A percentile compares a stretch with the other conserved stretches of the same genome.
Conservation (phyloP, 2,888 invertebrate species). For the Seladonia tumulorum region DNA sequence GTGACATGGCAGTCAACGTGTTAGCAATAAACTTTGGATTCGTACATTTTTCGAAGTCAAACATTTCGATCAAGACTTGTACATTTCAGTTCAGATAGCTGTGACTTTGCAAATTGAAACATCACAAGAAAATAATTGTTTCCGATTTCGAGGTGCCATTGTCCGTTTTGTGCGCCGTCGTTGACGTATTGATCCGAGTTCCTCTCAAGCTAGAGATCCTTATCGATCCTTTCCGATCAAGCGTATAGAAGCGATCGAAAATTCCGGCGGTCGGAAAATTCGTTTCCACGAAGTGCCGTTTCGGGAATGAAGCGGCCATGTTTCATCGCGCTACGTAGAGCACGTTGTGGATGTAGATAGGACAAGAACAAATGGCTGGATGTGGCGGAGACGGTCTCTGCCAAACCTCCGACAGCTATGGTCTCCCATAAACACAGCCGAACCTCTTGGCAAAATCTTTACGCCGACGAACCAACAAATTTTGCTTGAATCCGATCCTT, state of each 20-base stretch:
- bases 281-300: constrained; percentile 72
- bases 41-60: too few species aligned
- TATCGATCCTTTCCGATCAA: constrained; percentile 44
- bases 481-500: background rate
- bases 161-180: background rate
- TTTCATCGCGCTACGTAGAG: constrained; percentile 66
- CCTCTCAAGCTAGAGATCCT: constrained; percentile 30
- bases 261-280: constrained; percentile 70
- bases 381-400: constrained; percentile 61
- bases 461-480: background rate
- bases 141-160: background rate
- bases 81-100: background rate
- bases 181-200: background rate
- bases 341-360: constrained; percentile 72
- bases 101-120: too few species aligned
- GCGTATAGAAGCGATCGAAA: constrained; percentile 59
- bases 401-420: constrained; percentile 44
- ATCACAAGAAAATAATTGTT: background rate
- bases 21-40: background rate
- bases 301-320: constrained; percentile 70
- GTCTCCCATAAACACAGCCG: constrained; percentile 48
- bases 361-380: constrained; percentile 72
- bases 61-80: too few species aligned
- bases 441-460: constrained; percentile 37
- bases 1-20: too few species aligned